Conservation (phyloP, 2,888 invertebrate species). For the Coremacera marginata region DNA sequence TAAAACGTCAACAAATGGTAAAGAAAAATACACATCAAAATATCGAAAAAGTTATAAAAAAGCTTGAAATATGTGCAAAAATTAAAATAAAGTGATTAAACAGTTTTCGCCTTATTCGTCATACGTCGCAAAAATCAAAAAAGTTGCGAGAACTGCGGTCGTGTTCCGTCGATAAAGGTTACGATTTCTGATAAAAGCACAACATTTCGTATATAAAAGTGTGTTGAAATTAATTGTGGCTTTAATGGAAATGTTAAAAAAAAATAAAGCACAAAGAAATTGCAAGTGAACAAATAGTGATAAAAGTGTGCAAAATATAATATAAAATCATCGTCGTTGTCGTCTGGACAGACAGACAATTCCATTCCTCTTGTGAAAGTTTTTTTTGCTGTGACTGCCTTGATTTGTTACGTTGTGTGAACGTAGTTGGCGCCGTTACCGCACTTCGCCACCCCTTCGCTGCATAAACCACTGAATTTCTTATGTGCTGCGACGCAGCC, state of each 20-base stretch:
- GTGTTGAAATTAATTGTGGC: too few relatives aligned
- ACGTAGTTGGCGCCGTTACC: conserved; percentile 42
- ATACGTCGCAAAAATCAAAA: conserved; percentile 24
- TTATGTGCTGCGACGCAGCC: conserved; percentile 13
- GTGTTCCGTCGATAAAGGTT: neutral
- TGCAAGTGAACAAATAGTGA: neutral
- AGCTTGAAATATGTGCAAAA: neutral
- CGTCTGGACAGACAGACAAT: neutral
- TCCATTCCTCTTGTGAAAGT: conserved; percentile 20
- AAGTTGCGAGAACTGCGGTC: neutral
- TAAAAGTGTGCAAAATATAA: conserved; percentile 14
- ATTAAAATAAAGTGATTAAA: neutral
- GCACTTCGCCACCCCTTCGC: neutral
- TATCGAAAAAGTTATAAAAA: neutral
- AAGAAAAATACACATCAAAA: neutral
- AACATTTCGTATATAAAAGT: neutral
- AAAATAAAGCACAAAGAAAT: neutral
- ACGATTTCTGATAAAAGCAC: neutral
- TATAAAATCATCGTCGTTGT: neutral
- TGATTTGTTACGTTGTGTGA: conserved; percentile 47
- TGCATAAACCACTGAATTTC: neutral
- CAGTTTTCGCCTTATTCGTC: neutral
- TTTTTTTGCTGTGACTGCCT: conserved; percentile 42
- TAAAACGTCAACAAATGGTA: conserved; percentile 3
- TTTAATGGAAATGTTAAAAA: too few relatives aligned